phyloP scores from a whole-genome alignment of 2,888 invertebrate species.

The Cetonia aurata region DNA sequence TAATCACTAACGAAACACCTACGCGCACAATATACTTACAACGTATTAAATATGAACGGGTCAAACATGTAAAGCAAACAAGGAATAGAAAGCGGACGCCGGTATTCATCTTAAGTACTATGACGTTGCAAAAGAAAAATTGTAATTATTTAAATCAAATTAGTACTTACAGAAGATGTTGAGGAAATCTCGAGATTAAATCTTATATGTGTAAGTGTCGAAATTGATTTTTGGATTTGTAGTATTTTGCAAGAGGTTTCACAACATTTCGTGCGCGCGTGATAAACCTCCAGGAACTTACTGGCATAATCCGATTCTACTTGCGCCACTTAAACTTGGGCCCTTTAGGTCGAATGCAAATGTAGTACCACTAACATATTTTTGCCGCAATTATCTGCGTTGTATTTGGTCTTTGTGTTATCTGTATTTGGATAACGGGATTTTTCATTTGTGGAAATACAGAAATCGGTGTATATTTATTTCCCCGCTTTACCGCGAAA shows the following conservation, averaged over 20 bases:
- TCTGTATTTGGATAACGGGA: slow-evolving; percentile 14
- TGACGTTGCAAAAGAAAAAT: slow-evolving; percentile 4
- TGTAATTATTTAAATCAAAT: slow-evolving; percentile 24
- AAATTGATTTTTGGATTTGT: slow-evolving; percentile 16
- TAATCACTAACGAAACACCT: slow-evolving; percentile 35
- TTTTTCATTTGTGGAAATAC: slow-evolving; percentile 21
- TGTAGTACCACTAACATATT: too few relatives aligned
- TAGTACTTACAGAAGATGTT: slow-evolving; percentile 1
- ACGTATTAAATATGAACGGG: slow-evolving; percentile 1
- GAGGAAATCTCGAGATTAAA: neutral
- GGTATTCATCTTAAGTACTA: neutral
- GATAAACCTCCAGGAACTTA: too few relatives aligned
- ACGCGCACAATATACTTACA: neutral
- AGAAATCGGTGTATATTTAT: neutral
- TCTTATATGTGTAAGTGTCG: slow-evolving; percentile 8
- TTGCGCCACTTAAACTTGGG: too few relatives aligned
- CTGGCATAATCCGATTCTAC: too few relatives aligned
- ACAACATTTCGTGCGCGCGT: slow-evolving; percentile 7
- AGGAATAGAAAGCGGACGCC: slow-evolving; percentile 36
- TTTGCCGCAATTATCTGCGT: too few relatives aligned
- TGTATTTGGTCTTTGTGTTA: slow-evolving; percentile 1
- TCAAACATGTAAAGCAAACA: slow-evolving; percentile 28
- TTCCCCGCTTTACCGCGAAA: slow-evolving; percentile 7
- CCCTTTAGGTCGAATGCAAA: too few relatives aligned
- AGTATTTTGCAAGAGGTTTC: slow-evolving; percentile 1